Evolutionary conservation across 2,888 invertebrate species (phyloP), one percentile per base, ranked within the genome.

Genomic region (Lacanobia wlatinum): DNA sequence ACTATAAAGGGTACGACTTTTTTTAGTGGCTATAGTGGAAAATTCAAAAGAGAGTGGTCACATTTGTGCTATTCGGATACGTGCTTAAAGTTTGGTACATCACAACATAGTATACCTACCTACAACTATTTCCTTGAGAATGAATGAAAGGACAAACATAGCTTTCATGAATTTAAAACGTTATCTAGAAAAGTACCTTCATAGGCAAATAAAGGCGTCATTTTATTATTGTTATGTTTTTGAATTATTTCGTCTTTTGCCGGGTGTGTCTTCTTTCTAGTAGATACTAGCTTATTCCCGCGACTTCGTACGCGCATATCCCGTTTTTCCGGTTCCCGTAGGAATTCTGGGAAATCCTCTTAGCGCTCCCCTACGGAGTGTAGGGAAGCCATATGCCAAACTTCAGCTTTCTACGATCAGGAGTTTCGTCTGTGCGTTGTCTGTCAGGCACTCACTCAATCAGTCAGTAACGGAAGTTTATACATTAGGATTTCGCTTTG

Each of bases 1-100:
- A 56, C 28, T 55, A 28, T 5, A n/a, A 28, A 7, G 6, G 9
- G 2, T 56, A n/a, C 0, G 6, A 4, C 7, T 53, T 55, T 48
- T 53, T 48, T 52, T 9, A 50, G 4, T 55, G 52, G 52, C 1
- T 56, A 7, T n/a, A 16, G 12, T 62, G 5, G 23, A 40, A 43
- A 60, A 21, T 78, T 53, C 14, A 18, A 18, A 40, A 18, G 8
- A 43, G 9, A 3, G 18, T 73, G 73, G 76, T 55, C 48, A 79
- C 79, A 73, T 50, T 64, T 1, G 1, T n/a, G 16, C 14, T 53
- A n/a, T 23, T 76, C 55, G 64, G 60, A 76, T 79, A 59, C 28
- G 18, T 50, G 18, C n/a, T n/a, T 46, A 28, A 23, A 68, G 14
- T 53, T 21, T 58, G n/a, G n/a, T n/a, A n/a, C n/a, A n/a, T n/a